Base-by-base conservation (phyloP, 2,797 vertebrate genomes). In the Graptemys geographica region DNA sequence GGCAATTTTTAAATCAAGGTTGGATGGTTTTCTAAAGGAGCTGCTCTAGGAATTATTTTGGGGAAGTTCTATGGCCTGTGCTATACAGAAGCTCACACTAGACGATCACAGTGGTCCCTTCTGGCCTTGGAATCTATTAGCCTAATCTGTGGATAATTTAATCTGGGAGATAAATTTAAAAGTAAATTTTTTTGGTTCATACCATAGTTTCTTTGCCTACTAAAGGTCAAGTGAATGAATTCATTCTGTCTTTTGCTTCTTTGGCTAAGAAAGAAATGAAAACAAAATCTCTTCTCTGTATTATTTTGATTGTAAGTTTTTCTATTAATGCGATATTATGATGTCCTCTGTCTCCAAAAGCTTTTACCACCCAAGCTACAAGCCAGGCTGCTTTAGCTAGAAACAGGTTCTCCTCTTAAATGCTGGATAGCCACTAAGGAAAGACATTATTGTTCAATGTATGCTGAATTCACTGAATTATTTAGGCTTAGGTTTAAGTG, bases 221-320 rank as follows among this genome's bases (percentile, higher is more conserved):
- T 79, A 94, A 78, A 79, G 19, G 2, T 85, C 85, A n/a, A 31
- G 6, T 62, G 31, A 62, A 62, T 33, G 31, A 62, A 37, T 72
- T 41, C 41, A 72, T 19, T 8, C 31, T 79, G 59, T 79, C 62
- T 81, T n/a, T 59, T 81, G 74, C 51, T 90, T 28, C 81, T 94
- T 89, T 88, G 88, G 72, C 82, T 90, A 78, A 85, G 69, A 74
- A 87, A 92, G 19, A 92, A 88, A 52, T 62, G 79, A 85, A 93
- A 92, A 59, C n/a, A 25, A 74, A 23, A 10, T 72, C 51, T 72
- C 89, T 33, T 21, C 52, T 91, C n/a, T 15, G n/a, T 65, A 59
- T 85, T 28, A 27, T 41, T 41, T 72, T 41, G 19, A 8, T 41
- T 21, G 8, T 65, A n/a, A 65, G 13, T n/a, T 55, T 59, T 62